Conservation (phyloP, 92 coral and sea anemone genomes). For the Epizoanthus ramosus region DNA sequence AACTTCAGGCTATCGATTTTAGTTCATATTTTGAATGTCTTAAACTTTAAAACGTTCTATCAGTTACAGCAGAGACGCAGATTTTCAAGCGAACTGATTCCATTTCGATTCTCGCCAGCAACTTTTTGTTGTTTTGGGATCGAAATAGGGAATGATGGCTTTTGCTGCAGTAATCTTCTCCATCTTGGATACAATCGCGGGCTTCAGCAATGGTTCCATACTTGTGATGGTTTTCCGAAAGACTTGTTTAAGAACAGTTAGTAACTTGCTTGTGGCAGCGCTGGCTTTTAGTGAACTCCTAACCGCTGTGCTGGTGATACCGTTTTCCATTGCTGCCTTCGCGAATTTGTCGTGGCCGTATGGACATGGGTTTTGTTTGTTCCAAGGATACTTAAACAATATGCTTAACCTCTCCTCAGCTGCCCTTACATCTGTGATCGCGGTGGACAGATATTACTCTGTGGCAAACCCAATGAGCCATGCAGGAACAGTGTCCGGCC, state of each 20-base stretch:
- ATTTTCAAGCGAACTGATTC: neutral
- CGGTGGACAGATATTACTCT: constrained; percentile 74
- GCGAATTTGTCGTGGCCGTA: constrained; percentile 65
- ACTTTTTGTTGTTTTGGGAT: neutral
- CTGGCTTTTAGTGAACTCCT: constrained; percentile 73
- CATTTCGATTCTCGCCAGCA: neutral
- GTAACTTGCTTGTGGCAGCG: constrained; percentile 71
- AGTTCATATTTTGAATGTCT: neutral
- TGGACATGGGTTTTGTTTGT: constrained; percentile 62
- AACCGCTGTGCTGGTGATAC: constrained; percentile 58
- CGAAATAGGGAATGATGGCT: constrained; percentile 20
- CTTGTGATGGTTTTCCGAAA: constrained; percentile 60
- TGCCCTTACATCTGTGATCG: constrained; percentile 73
- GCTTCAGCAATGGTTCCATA: constrained; percentile 60
- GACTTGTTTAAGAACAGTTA: constrained; percentile 67
- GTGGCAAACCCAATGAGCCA: constrained; percentile 84
- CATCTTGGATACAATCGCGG: constrained; percentile 61
- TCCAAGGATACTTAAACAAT: constrained; percentile 73
- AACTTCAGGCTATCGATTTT: neutral
- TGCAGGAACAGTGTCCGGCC: constrained; percentile 60
- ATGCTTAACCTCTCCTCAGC: constrained; percentile 68
- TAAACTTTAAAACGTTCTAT: neutral
- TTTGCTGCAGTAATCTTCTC: constrained; percentile 52
- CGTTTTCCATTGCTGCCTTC: constrained; percentile 78
- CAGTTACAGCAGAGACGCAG: neutral